Evolutionary conservation across 2,113 vertebrate species (phyloP).

Genomic region (Thinocorus orbignyianus): DNA sequence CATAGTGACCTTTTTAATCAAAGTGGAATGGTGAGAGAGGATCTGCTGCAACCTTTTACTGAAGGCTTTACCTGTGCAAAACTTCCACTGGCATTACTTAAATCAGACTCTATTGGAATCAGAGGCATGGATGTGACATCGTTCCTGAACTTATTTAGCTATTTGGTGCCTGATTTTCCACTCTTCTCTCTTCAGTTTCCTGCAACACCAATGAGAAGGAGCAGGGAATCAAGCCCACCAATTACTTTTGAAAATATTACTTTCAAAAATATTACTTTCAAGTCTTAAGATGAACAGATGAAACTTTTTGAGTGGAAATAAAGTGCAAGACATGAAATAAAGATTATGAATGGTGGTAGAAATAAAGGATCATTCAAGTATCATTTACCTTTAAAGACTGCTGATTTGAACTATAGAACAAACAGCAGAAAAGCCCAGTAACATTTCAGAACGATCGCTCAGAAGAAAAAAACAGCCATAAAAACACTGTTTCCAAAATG

Average conservation of each 20-base stretch:
- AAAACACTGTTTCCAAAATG: slow-evolving; percentile 58
- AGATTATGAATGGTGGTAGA: background rate
- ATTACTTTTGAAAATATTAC: background rate
- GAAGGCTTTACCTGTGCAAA: background rate
- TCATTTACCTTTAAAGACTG: slow-evolving; percentile 50
- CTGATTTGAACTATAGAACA: slow-evolving; percentile 34
- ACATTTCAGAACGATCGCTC: slow-evolving; percentile 35
- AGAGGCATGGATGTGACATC: background rate
- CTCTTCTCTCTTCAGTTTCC: background rate
- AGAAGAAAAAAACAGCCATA: slow-evolving; percentile 52
- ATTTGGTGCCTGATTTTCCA: background rate
- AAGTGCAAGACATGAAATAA: slow-evolving; percentile 42
- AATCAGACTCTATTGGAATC: background rate
- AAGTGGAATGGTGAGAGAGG: background rate
- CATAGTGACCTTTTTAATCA: background rate
- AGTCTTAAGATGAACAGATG: slow-evolving; percentile 1
- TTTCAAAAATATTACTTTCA: background rate
- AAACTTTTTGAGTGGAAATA: slow-evolving; percentile 35
- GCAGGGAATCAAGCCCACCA: background rate
- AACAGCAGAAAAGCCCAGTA: slow-evolving; percentile 19
- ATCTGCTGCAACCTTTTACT: background rate
- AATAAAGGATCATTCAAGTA: slow-evolving; percentile 61
- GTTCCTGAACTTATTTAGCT: background rate
- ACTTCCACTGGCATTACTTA: background rate
- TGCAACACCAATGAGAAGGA: background rate